These are phyloP conservation scores for Pelodiscus sinensis DNA, from an alignment of 2,113 vertebrate genomes.

Conservation along the genomic window DNA sequence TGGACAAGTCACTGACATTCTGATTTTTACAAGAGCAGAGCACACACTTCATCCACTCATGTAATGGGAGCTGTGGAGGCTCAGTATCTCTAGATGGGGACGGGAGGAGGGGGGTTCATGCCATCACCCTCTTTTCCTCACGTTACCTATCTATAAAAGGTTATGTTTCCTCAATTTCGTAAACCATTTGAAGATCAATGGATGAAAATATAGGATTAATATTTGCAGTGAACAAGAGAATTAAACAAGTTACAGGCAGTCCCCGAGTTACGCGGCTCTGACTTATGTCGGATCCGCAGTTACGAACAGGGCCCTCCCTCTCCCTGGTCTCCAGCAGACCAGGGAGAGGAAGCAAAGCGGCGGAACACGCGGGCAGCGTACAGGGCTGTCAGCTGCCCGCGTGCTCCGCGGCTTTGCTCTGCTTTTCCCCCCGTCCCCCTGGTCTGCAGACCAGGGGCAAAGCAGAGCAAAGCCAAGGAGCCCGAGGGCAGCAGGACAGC, in stretches of 20 bases:
- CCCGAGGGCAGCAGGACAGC: too few relatives aligned
- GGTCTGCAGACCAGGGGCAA: too few relatives aligned
- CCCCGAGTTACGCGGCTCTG: too few relatives aligned
- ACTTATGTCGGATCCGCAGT: too few relatives aligned
- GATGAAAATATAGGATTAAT: not conserved
- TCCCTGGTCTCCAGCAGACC: too few relatives aligned
- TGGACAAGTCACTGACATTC: not conserved
- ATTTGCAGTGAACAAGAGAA: not conserved
- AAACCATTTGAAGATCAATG: not conserved
- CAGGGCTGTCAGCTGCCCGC: too few relatives aligned
- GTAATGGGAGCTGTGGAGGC: not conserved
- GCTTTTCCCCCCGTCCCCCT: too few relatives aligned
- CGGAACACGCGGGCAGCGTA: too few relatives aligned
- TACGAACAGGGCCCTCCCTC: too few relatives aligned
- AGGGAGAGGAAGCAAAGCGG: too few relatives aligned
- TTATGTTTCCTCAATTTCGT: not conserved
- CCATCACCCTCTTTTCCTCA: not conserved
- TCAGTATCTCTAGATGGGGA: not conserved
- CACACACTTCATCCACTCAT: not conserved
- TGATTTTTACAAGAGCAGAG: not conserved
- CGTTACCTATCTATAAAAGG: not conserved
- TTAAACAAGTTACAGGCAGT: not conserved
- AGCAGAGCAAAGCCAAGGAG: too few relatives aligned
- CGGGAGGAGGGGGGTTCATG: not conserved
- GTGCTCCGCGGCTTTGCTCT: too few relatives aligned